Base-by-base conservation (phyloP, 2,888 invertebrate species). In the Rapana venosa region DNA sequence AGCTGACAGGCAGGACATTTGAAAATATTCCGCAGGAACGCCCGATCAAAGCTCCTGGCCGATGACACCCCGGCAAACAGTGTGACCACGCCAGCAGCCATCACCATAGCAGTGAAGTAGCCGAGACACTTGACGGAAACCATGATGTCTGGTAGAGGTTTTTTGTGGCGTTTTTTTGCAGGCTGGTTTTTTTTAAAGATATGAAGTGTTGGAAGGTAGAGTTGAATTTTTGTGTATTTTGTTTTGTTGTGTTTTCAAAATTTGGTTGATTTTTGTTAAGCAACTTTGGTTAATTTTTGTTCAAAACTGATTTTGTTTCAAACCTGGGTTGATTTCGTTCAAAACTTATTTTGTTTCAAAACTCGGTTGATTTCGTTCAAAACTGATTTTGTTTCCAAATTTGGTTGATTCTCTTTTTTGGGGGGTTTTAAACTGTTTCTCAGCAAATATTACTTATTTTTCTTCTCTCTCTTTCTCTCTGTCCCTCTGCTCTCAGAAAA, bases 1-100 rank as follows among this genome's bases (percentile, higher is more conserved):
- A 79, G 70, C 0, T 87, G 36, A 58, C 91, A 91, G 20, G 77
- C 56, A 22, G 91, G 91, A 61, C 91, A 91, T 47, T 90, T 81
- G 87, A 91, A 91, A 26, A 88, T 70, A 61, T 87, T 88, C 26
- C 90, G 22, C 35, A 90, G 79, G 22, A 77, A 56, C 30, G 77
- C 22, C 26, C 77, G 58, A 88, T 88, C 61, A 20, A 85, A 15
- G 26, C 22, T n/a, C 15, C 22, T 32, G 1, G 35, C 17, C 6
- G 26, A 22, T 32, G 35, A 17, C 20, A 61, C 8, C n/a, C 4
- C 35, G 1, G 30, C 6, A 26, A 81, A 26, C 8, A 47, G 56
- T 17, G 79, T 47, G 20, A 88, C 0, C 11, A 61, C 58, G 58
- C 22, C 17, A 26, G 61, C 22, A 17, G 30, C 66, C 13, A 88